Conservation (phyloP, 2,888 invertebrate genomes). For the Ophioninae sp. region DNA sequence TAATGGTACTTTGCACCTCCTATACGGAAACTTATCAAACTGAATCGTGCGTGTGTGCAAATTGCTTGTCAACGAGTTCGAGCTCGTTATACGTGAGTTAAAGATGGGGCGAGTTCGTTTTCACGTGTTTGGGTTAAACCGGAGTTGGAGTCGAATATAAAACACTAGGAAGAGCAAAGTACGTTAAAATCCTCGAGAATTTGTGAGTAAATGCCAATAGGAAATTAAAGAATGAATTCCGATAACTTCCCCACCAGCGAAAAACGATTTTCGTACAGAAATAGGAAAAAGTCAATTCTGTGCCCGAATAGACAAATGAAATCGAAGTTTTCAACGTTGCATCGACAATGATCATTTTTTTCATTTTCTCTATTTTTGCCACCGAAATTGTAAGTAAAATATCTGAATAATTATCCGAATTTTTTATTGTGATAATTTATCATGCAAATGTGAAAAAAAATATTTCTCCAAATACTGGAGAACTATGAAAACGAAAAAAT, state of each 20-base stretch:
- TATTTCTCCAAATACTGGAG: no score
- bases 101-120: not conserved
- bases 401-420: no score
- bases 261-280: no score
- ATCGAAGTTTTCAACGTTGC: no score
- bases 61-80: not conserved
- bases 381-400: no score
- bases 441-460: no score
- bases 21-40: not conserved
- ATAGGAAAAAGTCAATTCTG: not conserved
- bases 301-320: not conserved
- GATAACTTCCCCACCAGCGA: not conserved
- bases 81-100: no score
- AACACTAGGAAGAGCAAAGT: not conserved
- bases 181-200: not conserved
- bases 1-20: not conserved
- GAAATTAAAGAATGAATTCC: not conserved
- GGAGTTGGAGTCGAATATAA: not conserved
- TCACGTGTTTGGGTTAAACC: not conserved
- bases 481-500: no score
- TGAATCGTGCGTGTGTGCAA: not conserved
- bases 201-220: not conserved
- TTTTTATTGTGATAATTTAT: no score
- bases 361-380: no score
- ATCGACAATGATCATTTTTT: no score